These are phyloP conservation scores for Delphinus delphis DNA, from an alignment of 2,113 vertebrate species.

Conservation along the genomic window DNA sequence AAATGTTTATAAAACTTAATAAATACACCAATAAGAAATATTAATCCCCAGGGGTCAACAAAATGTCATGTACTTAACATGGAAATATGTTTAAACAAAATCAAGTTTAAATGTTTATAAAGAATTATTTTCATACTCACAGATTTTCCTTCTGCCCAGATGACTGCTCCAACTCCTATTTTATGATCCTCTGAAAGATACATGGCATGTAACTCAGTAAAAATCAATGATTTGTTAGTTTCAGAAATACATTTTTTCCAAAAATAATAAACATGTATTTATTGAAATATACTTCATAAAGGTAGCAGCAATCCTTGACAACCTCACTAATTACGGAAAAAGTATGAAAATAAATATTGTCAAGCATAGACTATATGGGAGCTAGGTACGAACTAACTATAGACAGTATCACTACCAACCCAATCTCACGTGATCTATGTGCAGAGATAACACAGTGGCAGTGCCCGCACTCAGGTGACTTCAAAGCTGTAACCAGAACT, in stretches of 20 bases:
- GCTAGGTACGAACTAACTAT: neutral
- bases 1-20: constrained; percentile 12
- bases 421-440: neutral
- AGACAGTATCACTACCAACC: neutral
- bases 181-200: constrained; percentile 95
- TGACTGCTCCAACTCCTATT: constrained; percentile 95
- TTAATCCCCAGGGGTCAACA: neutral
- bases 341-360: neutral
- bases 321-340: neutral
- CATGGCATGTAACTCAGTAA: constrained; percentile 62
- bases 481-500: neutral
- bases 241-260: neutral
- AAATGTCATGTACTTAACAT: neutral
- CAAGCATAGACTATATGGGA: neutral
- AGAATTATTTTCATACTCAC: constrained; percentile 86
- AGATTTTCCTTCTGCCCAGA: constrained; percentile 92
- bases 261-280: constrained; percentile 12
- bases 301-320: neutral
- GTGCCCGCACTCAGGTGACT: neutral
- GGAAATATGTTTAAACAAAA: constrained; percentile 22
- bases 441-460: neutral
- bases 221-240: neutral
- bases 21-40: constrained; percentile 23
- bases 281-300: constrained; percentile 29
- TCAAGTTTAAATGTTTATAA: constrained; percentile 29